Evolutionary conservation across 2,113 vertebrate species (phyloP), one percentile per base, ranked within the genome.

Genomic region (Silurus glanis): DNA sequence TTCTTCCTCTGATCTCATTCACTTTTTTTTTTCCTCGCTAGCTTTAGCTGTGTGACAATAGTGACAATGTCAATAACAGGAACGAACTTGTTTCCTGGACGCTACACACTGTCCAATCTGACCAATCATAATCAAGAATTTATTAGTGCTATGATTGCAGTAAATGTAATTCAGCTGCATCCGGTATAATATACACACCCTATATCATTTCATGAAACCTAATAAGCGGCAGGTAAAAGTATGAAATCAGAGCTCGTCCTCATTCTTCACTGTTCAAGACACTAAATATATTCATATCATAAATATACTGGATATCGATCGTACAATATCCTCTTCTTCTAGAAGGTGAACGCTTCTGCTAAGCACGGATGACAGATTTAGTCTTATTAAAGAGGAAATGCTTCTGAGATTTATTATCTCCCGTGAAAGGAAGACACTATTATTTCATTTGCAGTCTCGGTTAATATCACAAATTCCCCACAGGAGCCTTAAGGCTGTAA

Each of bases 171-270:
- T 47, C 19, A 9, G 16, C 37, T 19, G 17, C 7, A 4, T 19
- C 14, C 17, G 14, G 28, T 71, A 19, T 71, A 17, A 45, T 37
- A 7, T 47, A 16, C 37, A 19, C 37, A 47, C 37, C 4, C 69
- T 37, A 12, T 25, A 51, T 13, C 0, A 75, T n/a, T 51, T 51
- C 10, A n/a, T 90, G 91, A 90, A 89, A 91, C 91, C 92, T 93
- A 93, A 94, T 94, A 92, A 94, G 94, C 92, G 92, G 91, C 85
- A 88, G 90, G 89, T 87, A 91, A 93, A 91, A 53, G 47, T 53
- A 51, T 75, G 5, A 51, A 75, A 51, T 51, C 72, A 51, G 51
- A 75, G 21, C 21, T 51, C 21, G 25, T 19, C 21, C 21, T 12
- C 9, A 89, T 91, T 88, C 93, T 94, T 94, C 94, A 91, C 91